Conservation (phyloP, 2,113 vertebrate species). For the Clarias batrachus region DNA sequence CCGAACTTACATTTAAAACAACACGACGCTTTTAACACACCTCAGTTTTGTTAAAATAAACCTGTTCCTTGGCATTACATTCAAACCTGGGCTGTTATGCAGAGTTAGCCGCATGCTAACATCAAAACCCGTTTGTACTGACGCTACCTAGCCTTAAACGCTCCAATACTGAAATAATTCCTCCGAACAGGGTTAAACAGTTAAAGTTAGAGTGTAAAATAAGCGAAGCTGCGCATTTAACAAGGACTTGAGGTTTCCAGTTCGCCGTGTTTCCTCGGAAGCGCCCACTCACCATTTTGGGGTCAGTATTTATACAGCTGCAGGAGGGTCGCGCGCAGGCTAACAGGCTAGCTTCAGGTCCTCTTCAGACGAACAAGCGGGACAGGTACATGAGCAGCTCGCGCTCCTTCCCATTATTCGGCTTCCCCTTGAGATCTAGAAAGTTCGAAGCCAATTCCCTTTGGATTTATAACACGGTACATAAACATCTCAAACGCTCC, state of each 20-base stretch:
- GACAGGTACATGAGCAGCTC: conserved; percentile 13
- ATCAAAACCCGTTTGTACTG: not conserved
- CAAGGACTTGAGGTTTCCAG: not conserved
- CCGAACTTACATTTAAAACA: not conserved
- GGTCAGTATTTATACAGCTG: conserved; percentile 37
- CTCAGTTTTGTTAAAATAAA: not conserved
- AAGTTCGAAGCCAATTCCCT: not conserved
- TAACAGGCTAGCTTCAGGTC: conserved; percentile 40
- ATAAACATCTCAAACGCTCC: not conserved
- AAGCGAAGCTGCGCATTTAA: too few species aligned
- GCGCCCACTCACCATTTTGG: conserved; percentile 61
- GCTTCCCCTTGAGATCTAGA: conserved; percentile 7
- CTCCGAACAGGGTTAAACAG: not conserved
- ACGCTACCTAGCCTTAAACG: not conserved
- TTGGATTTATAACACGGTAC: not conserved
- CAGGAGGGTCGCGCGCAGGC: conserved; percentile 32
- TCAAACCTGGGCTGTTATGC: not conserved
- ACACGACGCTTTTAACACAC: not conserved
- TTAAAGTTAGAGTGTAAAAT: not conserved
- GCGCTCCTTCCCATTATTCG: conserved; percentile 56
- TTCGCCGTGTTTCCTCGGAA: not conserved
- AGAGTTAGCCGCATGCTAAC: not conserved
- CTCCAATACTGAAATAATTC: not conserved
- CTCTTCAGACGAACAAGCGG: conserved; percentile 3
- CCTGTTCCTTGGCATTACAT: not conserved